Conservation (phyloP, 2,888 invertebrate genomes). For the Cryptocephalus primarius region DNA sequence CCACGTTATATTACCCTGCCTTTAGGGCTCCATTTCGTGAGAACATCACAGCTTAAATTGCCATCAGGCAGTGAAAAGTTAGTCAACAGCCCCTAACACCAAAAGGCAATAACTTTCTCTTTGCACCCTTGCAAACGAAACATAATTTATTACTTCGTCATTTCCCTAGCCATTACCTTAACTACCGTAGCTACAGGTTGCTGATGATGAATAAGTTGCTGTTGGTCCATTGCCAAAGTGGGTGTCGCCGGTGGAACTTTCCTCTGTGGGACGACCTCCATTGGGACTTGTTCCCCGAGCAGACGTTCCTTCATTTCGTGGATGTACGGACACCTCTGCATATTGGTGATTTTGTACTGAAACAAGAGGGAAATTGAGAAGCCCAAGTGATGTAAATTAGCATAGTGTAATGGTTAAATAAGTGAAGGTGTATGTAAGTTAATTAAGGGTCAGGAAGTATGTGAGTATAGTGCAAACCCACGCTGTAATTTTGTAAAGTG, state of each 20-base stretch:
- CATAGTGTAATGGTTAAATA: background rate
- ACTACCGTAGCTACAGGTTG: constrained; percentile 75
- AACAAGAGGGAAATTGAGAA: constrained; percentile 20
- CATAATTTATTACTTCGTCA: no score
- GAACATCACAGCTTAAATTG: no score
- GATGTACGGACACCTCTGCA: constrained; percentile 84
- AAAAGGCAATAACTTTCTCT: no score
- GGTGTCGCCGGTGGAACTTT: constrained; percentile 33
- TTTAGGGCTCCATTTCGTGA: no score
- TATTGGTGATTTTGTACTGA: constrained; percentile 44
- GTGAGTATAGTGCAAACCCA: no score
- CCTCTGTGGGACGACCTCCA: constrained; percentile 48
- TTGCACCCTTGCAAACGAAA: no score
- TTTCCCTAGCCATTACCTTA: no score
- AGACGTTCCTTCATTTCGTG: constrained; percentile 90
- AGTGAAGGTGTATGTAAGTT: background rate
- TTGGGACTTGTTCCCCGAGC: constrained; percentile 58
- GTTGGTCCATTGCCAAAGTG: constrained; percentile 37
- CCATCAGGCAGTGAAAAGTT: no score
- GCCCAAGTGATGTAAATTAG: background rate
- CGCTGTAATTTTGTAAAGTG: no score
- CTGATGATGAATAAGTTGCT: constrained; percentile 20
- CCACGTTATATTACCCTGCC: no score
- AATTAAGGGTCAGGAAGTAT: no score
- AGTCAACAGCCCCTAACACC: no score